Percentiles rank a stretch among this genome's conserved stretches.
phyloP scores from a whole-genome alignment of 2,797 vertebrate genomes.

The Hephaestus fuliginosus region DNA sequence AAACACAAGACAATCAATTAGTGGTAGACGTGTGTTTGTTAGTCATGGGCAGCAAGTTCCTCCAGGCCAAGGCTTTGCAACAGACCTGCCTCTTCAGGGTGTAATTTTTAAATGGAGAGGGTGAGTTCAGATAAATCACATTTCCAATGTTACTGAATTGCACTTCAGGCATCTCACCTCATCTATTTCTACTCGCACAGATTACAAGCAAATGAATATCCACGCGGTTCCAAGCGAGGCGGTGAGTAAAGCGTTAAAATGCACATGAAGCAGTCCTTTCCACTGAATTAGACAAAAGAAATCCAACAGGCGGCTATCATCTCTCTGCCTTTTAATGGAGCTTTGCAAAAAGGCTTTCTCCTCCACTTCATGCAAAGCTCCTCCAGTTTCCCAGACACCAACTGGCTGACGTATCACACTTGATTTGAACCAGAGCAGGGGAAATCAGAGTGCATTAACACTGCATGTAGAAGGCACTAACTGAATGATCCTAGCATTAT shows the following conservation, averaged over 20 bases:
- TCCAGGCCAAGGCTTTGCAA: slow-evolving; percentile 78
- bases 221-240: slow-evolving; percentile 64
- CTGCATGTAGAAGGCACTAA: slow-evolving; percentile 85
- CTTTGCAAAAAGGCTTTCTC: slow-evolving; percentile 80
- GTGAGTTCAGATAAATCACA: slow-evolving; percentile 81
- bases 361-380: slow-evolving; percentile 74
- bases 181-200: slow-evolving; percentile 68
- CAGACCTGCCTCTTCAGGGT: slow-evolving; percentile 78
- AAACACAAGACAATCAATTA: slow-evolving; percentile 91
- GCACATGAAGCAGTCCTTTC: slow-evolving; percentile 72
- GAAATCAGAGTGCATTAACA: slow-evolving; percentile 87
- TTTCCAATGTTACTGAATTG: slow-evolving; percentile 75
- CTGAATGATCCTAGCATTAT: slow-evolving; percentile 85
- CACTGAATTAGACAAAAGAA: slow-evolving; percentile 82
- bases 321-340: slow-evolving; percentile 76
- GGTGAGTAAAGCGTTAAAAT: slow-evolving; percentile 72
- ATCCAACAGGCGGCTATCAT: slow-evolving; percentile 76
- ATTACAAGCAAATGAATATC: slow-evolving; percentile 83
- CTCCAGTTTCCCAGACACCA: slow-evolving; percentile 81
- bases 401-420: slow-evolving; percentile 77
- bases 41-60: slow-evolving; percentile 83
- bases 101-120: slow-evolving; percentile 75
- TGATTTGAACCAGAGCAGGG: slow-evolving; percentile 84
- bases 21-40: slow-evolving; percentile 85
- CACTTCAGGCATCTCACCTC: slow-evolving; percentile 66